Conservation (phyloP, 2,113 vertebrate genomes). For the Strix uralensis region DNA sequence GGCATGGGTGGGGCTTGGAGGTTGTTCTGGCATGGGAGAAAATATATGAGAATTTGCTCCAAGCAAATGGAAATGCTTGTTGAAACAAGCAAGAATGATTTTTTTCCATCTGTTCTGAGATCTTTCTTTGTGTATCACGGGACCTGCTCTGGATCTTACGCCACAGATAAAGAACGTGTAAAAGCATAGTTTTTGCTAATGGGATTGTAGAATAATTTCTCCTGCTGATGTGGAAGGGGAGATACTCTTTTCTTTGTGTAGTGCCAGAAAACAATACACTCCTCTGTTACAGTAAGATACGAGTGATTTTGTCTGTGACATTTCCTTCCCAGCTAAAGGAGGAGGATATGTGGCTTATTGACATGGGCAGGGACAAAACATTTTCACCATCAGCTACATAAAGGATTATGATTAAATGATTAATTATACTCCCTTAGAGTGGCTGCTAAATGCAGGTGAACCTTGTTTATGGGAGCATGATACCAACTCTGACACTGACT, state of each 20-base stretch:
- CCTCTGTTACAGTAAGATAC: not conserved
- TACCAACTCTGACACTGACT: not conserved
- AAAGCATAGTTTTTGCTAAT: not conserved
- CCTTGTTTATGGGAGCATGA: not conserved
- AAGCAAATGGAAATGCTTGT: conserved; percentile 20
- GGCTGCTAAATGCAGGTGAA: not conserved
- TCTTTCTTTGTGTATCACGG: not conserved
- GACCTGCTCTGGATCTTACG: not conserved
- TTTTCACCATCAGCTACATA: not conserved
- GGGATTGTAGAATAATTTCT: not conserved
- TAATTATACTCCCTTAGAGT: not conserved
- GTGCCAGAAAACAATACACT: not conserved
- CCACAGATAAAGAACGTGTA: not conserved
- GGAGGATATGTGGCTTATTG: not conserved
- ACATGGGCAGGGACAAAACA: not conserved
- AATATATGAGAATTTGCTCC: conserved; percentile 20
- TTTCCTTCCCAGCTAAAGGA: not conserved
- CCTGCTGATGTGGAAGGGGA: not conserved
- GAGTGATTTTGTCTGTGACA: not conserved
- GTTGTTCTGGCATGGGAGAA: not conserved
- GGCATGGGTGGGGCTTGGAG: not conserved
- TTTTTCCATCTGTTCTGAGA: not conserved
- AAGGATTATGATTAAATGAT: not conserved
- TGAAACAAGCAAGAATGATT: conserved; percentile 32
- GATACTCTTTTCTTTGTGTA: not conserved